Evolutionary conservation across 2,888 invertebrate genomes (phyloP).

Genomic region (Caenorhabditis virilis): DNA sequence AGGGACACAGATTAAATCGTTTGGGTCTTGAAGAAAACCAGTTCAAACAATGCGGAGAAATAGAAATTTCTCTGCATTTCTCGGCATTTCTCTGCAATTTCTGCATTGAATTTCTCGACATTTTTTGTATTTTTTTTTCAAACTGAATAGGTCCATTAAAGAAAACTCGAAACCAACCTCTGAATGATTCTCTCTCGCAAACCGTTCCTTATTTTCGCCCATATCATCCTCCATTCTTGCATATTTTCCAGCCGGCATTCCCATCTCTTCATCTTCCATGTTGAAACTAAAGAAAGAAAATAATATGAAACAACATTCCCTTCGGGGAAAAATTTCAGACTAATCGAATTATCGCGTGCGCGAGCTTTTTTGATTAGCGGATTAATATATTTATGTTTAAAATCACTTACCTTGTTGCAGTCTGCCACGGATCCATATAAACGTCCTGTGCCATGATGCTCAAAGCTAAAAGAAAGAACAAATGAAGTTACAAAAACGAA

Average conservation of each 20-base stretch:
- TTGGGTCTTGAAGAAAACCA: no score
- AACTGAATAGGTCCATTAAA: no score
- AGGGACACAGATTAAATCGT: no score
- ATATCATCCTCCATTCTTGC: slow-evolving; percentile 54
- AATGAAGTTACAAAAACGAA: slow-evolving; percentile 1
- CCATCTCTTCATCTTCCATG: slow-evolving; percentile 52
- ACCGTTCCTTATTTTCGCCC: slow-evolving; percentile 62
- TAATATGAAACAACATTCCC: no score
- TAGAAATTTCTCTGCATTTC: no score
- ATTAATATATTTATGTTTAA: not conserved
- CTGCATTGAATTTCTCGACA: no score
- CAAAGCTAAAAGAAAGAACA: slow-evolving; percentile 2
- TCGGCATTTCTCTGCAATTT: no score
- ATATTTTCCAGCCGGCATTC: slow-evolving; percentile 55
- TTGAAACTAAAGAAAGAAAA: slow-evolving; percentile 36
- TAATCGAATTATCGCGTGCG: not conserved
- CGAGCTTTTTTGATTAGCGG: not conserved
- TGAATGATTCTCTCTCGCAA: slow-evolving; percentile 66
- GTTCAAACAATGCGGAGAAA: no score
- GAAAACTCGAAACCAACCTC: slow-evolving; percentile 47
- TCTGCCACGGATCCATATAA: slow-evolving; percentile 38
- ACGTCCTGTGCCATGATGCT: slow-evolving; percentile 32
- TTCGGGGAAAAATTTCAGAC: no score
- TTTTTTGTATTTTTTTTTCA: no score
- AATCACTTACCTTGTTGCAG: slow-evolving; percentile 15